Conservation (phyloP, 2,797 vertebrate genomes). For the Gadopsis marmoratus region DNA sequence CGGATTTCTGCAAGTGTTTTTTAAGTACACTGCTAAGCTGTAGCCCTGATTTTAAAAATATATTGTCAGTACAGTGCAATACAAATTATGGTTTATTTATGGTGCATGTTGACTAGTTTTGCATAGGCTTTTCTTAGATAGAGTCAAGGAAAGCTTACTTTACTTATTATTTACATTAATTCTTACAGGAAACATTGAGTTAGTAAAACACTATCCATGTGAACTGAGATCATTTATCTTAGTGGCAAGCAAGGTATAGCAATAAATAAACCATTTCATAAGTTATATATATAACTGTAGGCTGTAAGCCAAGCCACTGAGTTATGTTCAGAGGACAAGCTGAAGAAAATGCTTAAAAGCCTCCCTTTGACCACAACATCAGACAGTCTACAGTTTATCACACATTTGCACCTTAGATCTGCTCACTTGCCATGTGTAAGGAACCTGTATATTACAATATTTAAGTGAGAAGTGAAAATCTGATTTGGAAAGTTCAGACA, state of each 20-base stretch:
- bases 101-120: background rate
- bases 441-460: background rate
- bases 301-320: background rate
- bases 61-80: background rate
- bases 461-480: background rate
- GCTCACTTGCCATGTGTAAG: background rate
- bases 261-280: background rate
- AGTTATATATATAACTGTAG: background rate
- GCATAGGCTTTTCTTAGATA: background rate
- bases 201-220: background rate
- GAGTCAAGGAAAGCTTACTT: constrained; percentile 3
- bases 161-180: background rate
- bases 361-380: background rate
- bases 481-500: background rate
- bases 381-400: background rate
- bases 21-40: constrained; percentile 44
- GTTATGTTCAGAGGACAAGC: background rate
- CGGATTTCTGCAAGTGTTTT: constrained; percentile 65
- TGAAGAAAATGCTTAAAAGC: constrained; percentile 7
- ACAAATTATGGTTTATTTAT: constrained; percentile 20
- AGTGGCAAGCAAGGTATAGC: background rate
- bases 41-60: constrained; percentile 49
- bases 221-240: background rate
- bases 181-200: background rate
- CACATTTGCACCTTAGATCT: background rate